A percentile compares a stretch with the other conserved stretches of the same genome.
These are phyloP conservation scores for Notodonta ziczac DNA, from an alignment of 2,888 invertebrate genomes.

Conservation along the genomic window DNA sequence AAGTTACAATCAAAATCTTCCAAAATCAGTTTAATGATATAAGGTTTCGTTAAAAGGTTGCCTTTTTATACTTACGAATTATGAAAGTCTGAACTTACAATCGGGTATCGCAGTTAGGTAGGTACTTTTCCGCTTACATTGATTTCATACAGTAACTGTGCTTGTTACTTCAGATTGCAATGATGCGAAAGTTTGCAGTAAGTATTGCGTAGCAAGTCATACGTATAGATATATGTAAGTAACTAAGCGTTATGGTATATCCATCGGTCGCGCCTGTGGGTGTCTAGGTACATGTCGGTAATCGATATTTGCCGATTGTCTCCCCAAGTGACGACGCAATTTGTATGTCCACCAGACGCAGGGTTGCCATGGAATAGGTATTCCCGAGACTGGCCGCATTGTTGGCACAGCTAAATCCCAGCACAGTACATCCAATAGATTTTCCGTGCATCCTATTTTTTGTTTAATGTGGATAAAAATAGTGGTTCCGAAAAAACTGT, in stretches of 20 bases:
- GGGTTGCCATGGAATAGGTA: not conserved
- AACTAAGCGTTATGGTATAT: not conserved
- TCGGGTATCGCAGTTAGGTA: too few species aligned
- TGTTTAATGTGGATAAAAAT: not conserved
- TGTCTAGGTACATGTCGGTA: constrained; percentile 38
- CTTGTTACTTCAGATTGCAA: too few species aligned
- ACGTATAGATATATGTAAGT: not conserved
- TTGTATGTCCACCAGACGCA: not conserved
- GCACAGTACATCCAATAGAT: not conserved
- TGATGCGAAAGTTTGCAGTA: too few species aligned
- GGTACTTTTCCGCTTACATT: too few species aligned
- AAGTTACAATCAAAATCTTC: too few species aligned
- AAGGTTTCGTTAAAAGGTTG: too few species aligned
- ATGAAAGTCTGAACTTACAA: too few species aligned
- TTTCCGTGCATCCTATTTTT: not conserved
- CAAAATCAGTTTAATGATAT: too few species aligned
- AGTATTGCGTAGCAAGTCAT: too few species aligned
- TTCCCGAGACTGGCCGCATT: not conserved
- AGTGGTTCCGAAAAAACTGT: constrained; percentile 4
- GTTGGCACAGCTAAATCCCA: not conserved
- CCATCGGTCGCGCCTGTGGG: constrained; percentile 9
- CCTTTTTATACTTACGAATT: too few species aligned
- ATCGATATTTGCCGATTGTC: constrained; percentile 73
- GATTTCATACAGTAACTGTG: too few species aligned
- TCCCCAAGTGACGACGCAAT: constrained; percentile 37